Conservation (phyloP, 2,888 invertebrate species). For the Charanyca ferruginea region DNA sequence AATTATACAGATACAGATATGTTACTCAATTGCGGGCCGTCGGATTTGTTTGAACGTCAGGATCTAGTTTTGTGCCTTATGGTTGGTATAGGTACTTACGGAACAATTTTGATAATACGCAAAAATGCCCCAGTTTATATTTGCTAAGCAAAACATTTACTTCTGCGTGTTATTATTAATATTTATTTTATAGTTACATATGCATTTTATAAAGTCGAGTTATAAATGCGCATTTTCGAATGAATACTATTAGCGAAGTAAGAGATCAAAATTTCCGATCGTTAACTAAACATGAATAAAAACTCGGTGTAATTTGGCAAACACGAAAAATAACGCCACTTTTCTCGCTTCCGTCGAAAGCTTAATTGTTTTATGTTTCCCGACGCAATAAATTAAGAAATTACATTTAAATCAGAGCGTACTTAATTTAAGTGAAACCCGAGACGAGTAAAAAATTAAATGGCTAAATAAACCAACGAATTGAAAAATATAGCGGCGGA, state of each 20-base stretch:
- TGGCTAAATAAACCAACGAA: constrained; percentile 59
- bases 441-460: constrained; percentile 59
- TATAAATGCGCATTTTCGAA: constrained; percentile 8
- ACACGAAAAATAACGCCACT: constrained; percentile 41
- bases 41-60: constrained; percentile 42
- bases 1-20: constrained; percentile 27
- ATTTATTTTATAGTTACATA: not conserved
- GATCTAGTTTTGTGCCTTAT: constrained; percentile 3
- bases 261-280: not conserved
- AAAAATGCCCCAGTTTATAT: not conserved
- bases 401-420: constrained; percentile 59
- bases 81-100: not conserved
- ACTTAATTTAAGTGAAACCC: constrained; percentile 58
- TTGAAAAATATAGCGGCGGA: constrained; percentile 52
- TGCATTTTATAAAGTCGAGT: not conserved
- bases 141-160: constrained; percentile 13
- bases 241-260: not conserved
- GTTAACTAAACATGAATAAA: constrained; percentile 29
- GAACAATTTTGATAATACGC: constrained; percentile 3
- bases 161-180: not conserved
- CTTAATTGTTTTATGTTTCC: constrained; percentile 63
- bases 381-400: constrained; percentile 62
- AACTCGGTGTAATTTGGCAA: constrained; percentile 31
- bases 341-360: constrained; percentile 38
- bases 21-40: constrained; percentile 34